Base-by-base conservation (phyloP, 2,113 vertebrate genomes). In the Mustelus asterias region DNA sequence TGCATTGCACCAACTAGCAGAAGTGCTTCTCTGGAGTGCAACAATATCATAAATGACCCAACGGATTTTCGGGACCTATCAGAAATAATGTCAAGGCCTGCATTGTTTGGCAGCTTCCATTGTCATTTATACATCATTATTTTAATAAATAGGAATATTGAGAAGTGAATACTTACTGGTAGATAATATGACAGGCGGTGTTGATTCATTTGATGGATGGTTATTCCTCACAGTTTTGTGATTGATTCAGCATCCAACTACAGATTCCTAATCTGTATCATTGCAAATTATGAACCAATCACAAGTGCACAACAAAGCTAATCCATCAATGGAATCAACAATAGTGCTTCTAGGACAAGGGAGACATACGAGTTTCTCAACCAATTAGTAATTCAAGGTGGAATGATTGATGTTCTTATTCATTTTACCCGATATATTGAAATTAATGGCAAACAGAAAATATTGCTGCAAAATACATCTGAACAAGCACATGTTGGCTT, bases 271-370 rank as follows among this genome's bases (percentile, higher is more conserved):
- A 83, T 83, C 80, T 83, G 80, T 44, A 83, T 83, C 80, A 83
- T 83, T 22, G 80, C 80, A 83, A 83, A 83, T 83, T 83, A 41
- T 83, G 80, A 83, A 83, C 80, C 80, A 83, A 83, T 83, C 80
- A 83, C 80, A 83, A 20, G 8, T 37, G 18, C 37, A 7, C 37
- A 41, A 44, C 37, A 83, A 83, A 41, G 18, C 37, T 14, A 83
- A 83, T 83, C 80, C 37, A 83, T 83, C 80, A 83, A 41, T 41
- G 16, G 80, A 13, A 83, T 83, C 37, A 44, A 20, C 80, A 44
- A 83, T 83, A 83, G 18, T 83, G 78, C 37, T 83, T 41, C 78
- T 83, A 8, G 80, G 80, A 83, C 14, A 83, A 83, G 80, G 80
- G 18, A 83, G 37, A 83, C 18, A 83, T 20, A 41, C 0, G 16